Percentiles rank a stretch among this genome's conserved stretches.
These are phyloP conservation scores for Rhinolophus sinicus DNA, from an alignment of 2,113 vertebrate species.

Conservation along the genomic window DNA sequence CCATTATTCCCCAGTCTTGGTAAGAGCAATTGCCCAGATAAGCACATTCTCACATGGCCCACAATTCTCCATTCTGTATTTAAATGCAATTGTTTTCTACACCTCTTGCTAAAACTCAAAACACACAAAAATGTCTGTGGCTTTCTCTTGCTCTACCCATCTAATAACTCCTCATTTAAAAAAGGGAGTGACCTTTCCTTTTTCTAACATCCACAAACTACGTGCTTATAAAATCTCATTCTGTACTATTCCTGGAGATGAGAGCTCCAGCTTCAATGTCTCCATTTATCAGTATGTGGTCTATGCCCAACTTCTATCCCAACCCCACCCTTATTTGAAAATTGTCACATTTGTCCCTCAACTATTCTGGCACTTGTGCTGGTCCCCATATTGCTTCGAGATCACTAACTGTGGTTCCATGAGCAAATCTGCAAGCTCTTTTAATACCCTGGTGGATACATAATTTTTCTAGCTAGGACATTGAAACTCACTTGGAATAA, in stretches of 20 bases:
- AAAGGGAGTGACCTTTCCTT: neutral
- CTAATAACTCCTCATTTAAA: neutral
- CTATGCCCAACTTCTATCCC: neutral
- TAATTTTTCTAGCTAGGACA: neutral
- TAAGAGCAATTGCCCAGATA: conserved; percentile 25
- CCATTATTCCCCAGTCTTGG: conserved; percentile 25
- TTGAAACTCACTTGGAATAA: neutral
- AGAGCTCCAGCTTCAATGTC: neutral
- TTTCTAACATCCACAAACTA: conserved; percentile 5
- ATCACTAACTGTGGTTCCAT: neutral
- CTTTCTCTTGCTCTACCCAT: neutral
- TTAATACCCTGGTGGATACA: neutral
- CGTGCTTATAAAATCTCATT: conserved; percentile 1
- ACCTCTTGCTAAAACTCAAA: conserved; percentile 2
- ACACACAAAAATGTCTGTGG: neutral
- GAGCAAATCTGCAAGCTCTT: neutral
- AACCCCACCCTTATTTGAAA: neutral
- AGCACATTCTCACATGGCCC: neutral
- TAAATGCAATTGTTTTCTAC: neutral
- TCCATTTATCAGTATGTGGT: neutral
- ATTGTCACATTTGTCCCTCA: neutral
- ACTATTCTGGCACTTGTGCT: neutral
- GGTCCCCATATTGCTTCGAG: neutral
- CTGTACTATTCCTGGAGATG: neutral
- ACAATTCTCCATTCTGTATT: conserved; percentile 38